Evolutionary conservation across 2,888 invertebrate species (phyloP).

Genomic region (Leptinotarsa juncta): DNA sequence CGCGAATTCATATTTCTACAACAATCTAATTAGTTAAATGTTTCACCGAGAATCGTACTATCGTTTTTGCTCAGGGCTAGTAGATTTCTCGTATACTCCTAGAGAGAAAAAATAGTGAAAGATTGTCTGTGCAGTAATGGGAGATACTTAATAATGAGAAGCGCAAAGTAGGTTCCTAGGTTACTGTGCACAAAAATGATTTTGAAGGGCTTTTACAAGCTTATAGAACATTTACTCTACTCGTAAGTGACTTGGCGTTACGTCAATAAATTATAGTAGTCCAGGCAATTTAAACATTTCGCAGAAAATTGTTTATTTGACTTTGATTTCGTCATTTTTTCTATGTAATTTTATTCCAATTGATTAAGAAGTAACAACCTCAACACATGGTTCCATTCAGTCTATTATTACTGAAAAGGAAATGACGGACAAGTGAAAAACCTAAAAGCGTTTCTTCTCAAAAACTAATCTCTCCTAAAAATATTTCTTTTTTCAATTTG

Average conservation of each 20-base stretch:
- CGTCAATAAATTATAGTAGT: neutral
- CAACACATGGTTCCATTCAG: too few species aligned
- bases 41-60: neutral
- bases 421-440: too few species aligned
- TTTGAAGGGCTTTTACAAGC: slow-evolving; percentile 33
- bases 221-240: neutral
- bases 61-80: slow-evolving; percentile 1
- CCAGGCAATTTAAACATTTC: neutral
- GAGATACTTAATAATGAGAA: slow-evolving; percentile 7
- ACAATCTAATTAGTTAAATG: neutral
- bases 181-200: slow-evolving; percentile 41
- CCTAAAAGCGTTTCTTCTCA: too few species aligned
- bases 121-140: neutral
- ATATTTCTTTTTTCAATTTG: too few species aligned
- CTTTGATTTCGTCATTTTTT: too few species aligned
- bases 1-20: neutral
- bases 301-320: neutral
- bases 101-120: slow-evolving; percentile 8
- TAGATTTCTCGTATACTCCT: neutral
- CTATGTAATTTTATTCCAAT: too few species aligned
- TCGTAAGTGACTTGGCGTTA: neutral
- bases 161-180: slow-evolving; percentile 36
- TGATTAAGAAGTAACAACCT: too few species aligned
- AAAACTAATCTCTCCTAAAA: too few species aligned
- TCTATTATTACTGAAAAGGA: too few species aligned